These are phyloP conservation scores for Picus viridis DNA, from an alignment of 2,797 vertebrate genomes.

Conservation along the genomic window DNA sequence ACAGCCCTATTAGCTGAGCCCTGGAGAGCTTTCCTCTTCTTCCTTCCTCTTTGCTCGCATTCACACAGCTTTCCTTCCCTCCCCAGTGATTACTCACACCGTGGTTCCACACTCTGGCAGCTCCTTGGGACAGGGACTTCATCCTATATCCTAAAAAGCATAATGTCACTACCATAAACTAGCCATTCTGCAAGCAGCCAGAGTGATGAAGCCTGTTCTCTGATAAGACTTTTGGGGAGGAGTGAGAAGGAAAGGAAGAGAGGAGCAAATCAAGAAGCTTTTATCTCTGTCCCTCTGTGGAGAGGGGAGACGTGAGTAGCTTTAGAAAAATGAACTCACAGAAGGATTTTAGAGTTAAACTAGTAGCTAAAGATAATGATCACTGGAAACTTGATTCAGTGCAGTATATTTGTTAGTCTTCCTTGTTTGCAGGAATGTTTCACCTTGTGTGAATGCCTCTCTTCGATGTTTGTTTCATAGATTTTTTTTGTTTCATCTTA, in stretches of 20 bases:
- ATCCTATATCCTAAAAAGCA: neutral
- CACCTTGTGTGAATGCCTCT: neutral
- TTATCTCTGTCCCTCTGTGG: neutral
- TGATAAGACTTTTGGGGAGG: neutral
- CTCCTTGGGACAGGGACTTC: neutral
- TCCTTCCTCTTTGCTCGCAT: neutral
- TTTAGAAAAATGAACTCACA: neutral
- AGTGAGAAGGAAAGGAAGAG: neutral
- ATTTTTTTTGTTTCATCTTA: conserved; percentile 49
- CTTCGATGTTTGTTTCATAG: conserved; percentile 23
- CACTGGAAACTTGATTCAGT: neutral
- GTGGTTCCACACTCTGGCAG: neutral
- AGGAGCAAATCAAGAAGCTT: neutral
- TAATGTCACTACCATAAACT: neutral
- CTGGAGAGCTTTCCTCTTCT: neutral
- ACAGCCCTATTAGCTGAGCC: neutral
- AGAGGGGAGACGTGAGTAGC: neutral
- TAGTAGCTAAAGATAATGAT: neutral
- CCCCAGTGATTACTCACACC: neutral
- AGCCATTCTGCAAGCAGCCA: neutral
- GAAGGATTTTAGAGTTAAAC: neutral
- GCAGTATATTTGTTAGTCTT: neutral
- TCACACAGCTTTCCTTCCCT: neutral
- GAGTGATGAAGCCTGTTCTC: neutral
- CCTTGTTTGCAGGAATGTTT: neutral